These are phyloP conservation scores for Anguilla obscura DNA, from an alignment of 2,797 vertebrate genomes.

Conservation along the genomic window DNA sequence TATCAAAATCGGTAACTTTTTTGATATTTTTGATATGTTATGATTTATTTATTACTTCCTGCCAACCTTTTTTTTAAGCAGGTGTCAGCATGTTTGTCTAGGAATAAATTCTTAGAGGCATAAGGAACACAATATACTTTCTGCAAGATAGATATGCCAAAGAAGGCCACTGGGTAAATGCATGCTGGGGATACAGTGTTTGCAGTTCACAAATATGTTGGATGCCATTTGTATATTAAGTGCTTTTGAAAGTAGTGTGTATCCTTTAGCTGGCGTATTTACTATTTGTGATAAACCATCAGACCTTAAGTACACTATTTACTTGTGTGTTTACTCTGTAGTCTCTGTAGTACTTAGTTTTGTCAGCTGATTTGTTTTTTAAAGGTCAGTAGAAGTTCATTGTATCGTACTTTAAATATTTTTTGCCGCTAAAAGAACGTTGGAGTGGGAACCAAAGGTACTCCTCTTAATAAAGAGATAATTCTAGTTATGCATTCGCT, in stretches of 20 bases:
- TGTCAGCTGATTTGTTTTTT: neutral
- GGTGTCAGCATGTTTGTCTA: neutral
- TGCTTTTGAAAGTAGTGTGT: neutral
- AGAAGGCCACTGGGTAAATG: neutral
- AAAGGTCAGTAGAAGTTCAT: neutral
- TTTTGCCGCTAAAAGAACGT: conserved; percentile 35
- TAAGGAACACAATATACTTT: neutral
- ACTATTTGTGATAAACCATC: neutral
- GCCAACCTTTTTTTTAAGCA: neutral
- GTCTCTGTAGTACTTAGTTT: neutral
- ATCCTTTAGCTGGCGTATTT: neutral
- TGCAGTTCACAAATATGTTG: neutral
- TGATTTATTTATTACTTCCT: neutral
- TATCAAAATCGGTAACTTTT: neutral
- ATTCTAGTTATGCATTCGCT: neutral
- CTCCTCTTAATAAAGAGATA: neutral
- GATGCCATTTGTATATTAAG: neutral
- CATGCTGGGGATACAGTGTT: neutral
- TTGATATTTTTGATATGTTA: neutral
- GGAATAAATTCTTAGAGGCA: neutral
- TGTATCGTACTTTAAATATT: neutral
- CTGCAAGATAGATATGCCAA: neutral
- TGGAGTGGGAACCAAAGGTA: conserved; percentile 37
- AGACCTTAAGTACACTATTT: neutral
- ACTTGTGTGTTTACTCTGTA: neutral